Evolutionary conservation across 1,140 invertebrate species (phyloP), one percentile per base, ranked within the genome.

Genomic region (Drosophila pseudoananassae): DNA sequence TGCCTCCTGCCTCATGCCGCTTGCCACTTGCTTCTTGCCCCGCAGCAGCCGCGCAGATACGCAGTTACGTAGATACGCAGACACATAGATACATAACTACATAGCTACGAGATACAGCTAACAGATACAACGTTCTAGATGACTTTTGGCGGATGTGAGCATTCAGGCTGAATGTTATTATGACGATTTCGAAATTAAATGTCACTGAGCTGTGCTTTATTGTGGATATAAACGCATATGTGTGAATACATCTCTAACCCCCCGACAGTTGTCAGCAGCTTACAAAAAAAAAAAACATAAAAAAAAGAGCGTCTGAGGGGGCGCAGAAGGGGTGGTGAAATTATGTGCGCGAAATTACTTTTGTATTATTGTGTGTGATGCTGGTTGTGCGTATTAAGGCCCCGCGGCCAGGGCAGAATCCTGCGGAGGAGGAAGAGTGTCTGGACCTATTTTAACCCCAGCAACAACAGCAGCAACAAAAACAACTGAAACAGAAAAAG

Each of bases 121-220:
- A 33, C 47, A 68, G 33, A 65, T 66, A 66, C 38, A 69, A 38
- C 43, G 64, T 68, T 69, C 50, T 72, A 50, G 38, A 56, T 74
- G 71, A 61, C 54, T 68, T 57, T 56, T 74, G 68, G 53, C 82
- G 83, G 82, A 85, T 82, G 81, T 82, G 65, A 59, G 45, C 82
- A 69, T 65, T 80, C 82, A 84, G 82, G 69, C 83, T 82, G 80
- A 69, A 70, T 70, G 69, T 70, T 88, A 76, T 75, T 82, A 82
- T 82, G 80, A 85, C 77, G 73, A 85, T 85, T 82, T 88, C 77
- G 60, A 85, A 82, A 85, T 85, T 88, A 78, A 88, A 82, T 71
- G 57, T 65, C 68, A 78, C 59, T 45, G 66, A 72, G 76, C 75
- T 52, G 54, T 68, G 69, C 71, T 75, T 75, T 75, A 74, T 74